Evolutionary conservation across 2,888 invertebrate species (phyloP).

Genomic region (Hypomecis punctinalis): DNA sequence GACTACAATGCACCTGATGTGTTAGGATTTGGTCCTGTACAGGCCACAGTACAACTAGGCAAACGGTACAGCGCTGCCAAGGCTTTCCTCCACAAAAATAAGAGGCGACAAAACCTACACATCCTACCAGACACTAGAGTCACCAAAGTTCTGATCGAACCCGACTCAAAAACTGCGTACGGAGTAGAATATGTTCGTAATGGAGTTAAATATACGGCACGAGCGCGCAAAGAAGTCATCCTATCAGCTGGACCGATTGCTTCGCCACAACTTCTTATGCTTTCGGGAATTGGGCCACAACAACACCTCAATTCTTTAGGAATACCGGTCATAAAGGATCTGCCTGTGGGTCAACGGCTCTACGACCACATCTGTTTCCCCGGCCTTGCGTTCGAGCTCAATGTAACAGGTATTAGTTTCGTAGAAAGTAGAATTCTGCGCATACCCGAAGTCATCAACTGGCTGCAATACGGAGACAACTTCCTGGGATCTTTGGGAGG

Average conservation of each 20-base stretch:
- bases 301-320: conserved; percentile 81
- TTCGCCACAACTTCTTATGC: conserved; percentile 95
- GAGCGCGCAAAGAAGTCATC: conserved; percentile 92
- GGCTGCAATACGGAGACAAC: conserved; percentile 74
- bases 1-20: conserved; percentile 88
- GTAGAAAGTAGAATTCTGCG: conserved; percentile 55
- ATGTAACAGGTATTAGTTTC: conserved; percentile 67
- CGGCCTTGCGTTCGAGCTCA: conserved; percentile 74
- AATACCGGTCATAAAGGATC: conserved; percentile 85
- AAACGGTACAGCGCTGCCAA: conserved; percentile 87
- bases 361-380: conserved; percentile 87
- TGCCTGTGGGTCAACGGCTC: conserved; percentile 88
- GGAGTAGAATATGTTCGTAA: conserved; percentile 88
- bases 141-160: conserved; percentile 88
- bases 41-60: conserved; percentile 86
- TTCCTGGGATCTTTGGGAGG: conserved; percentile 85
- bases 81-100: conserved; percentile 86
- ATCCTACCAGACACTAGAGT: conserved; percentile 87
- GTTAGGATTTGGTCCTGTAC: conserved; percentile 88
- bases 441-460: conserved; percentile 53
- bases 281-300: conserved; percentile 89
- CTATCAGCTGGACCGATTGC: conserved; percentile 94
- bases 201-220: conserved; percentile 73
- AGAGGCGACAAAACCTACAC: conserved; percentile 87
- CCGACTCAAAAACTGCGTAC: conserved; percentile 85